A percentile compares a stretch with the other conserved stretches of the same genome.
These are phyloP conservation scores for Andricus grossulariae DNA, from an alignment of 1,140 invertebrate genomes.

Conservation along the genomic window DNA sequence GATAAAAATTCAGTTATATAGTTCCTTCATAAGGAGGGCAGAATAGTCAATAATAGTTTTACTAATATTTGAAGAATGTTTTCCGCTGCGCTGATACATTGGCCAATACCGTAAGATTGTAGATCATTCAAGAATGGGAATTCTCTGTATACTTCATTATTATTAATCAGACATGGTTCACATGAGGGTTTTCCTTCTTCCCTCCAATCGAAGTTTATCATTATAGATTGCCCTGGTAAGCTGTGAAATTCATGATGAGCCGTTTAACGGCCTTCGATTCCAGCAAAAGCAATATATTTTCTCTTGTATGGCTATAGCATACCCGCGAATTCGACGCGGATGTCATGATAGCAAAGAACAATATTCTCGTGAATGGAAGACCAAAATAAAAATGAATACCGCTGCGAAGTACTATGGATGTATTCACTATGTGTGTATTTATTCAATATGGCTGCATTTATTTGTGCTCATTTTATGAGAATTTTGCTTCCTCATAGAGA, in stretches of 20 bases:
- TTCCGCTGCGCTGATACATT: neutral
- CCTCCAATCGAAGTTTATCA: slow-evolving; percentile 60
- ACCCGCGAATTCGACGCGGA: neutral
- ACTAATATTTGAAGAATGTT: neutral
- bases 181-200: slow-evolving; percentile 44
- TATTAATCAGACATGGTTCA: slow-evolving; percentile 63
- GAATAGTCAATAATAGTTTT: too few relatives aligned
- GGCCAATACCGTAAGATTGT: neutral
- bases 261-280: slow-evolving; percentile 63
- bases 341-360: neutral
- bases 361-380: neutral
- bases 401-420: too few relatives aligned
- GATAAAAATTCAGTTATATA: too few relatives aligned
- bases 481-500: too few relatives aligned
- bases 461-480: too few relatives aligned
- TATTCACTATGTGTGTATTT: too few relatives aligned
- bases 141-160: slow-evolving; percentile 53
- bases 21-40: too few relatives aligned
- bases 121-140: slow-evolving; percentile 13
- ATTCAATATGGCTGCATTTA: too few relatives aligned
- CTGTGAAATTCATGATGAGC: slow-evolving; percentile 66
- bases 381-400: too few relatives aligned
- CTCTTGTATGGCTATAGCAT: neutral
- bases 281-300: slow-evolving; percentile 26
- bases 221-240: slow-evolving; percentile 62